phyloP scores from a whole-genome alignment of 2,888 invertebrate species.

The Chloromyia formosa region DNA sequence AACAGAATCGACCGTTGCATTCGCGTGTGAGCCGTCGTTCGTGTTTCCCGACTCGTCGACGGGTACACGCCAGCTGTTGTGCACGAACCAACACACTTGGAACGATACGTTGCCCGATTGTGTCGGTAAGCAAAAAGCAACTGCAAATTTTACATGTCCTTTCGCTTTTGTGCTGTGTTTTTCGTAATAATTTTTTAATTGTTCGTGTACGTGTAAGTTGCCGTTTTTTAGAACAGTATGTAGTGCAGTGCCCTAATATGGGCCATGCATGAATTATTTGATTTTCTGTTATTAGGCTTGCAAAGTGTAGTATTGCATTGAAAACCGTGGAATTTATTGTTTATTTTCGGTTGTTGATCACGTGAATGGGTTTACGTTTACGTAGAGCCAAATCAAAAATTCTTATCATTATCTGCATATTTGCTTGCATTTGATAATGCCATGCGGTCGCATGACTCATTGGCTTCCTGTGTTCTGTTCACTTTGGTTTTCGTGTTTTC shows the following conservation, averaged over 20 bases:
- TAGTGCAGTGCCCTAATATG: too few relatives aligned
- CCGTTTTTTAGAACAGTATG: slow-evolving; percentile 1
- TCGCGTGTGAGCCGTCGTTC: slow-evolving; percentile 74
- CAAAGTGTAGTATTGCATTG: too few relatives aligned
- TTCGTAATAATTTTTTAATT: background rate
- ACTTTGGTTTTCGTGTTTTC: background rate
- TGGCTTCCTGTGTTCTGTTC: background rate
- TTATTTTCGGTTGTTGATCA: too few relatives aligned
- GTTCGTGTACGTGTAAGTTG: background rate
- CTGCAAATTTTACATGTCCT: background rate
- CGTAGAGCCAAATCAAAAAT: too few relatives aligned
- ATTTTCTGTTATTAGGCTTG: too few relatives aligned
- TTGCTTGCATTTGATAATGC: background rate
- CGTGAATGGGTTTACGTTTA: too few relatives aligned
- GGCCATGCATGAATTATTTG: too few relatives aligned
- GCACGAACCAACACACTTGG: slow-evolving; percentile 72
- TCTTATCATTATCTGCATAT: background rate
- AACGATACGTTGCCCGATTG: slow-evolving; percentile 71
- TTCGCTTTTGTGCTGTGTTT: background rate
- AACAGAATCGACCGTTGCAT: slow-evolving; percentile 72
- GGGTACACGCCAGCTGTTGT: slow-evolving; percentile 70
- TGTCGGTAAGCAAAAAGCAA: slow-evolving; percentile 70
- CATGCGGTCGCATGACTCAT: slow-evolving; percentile 3
- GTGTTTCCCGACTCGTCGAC: slow-evolving; percentile 75
- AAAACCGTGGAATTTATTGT: too few relatives aligned